These are phyloP conservation scores for Sula dactylatra DNA, from an alignment of 2,113 vertebrate species.

Conservation along the genomic window DNA sequence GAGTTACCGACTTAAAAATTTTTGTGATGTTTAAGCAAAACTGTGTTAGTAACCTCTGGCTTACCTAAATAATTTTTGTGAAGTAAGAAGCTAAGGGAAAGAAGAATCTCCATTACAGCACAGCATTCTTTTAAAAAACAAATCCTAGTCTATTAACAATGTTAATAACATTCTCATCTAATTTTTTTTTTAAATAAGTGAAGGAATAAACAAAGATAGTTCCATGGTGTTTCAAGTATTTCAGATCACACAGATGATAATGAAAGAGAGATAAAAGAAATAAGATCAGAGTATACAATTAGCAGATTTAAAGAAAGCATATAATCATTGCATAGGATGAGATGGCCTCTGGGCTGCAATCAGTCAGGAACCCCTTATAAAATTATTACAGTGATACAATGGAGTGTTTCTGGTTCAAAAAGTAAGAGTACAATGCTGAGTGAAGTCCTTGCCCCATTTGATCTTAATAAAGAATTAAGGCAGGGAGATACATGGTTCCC, in stretches of 20 bases:
- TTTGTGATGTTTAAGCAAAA: background rate
- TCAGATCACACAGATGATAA: background rate
- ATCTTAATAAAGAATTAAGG: background rate
- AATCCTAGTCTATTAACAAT: background rate
- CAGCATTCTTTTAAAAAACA: background rate
- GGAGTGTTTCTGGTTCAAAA: background rate
- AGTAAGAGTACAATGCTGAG: background rate
- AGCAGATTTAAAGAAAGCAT: background rate
- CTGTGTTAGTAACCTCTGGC: background rate
- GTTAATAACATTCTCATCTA: background rate
- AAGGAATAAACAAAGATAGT: background rate
- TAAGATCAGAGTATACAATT: background rate
- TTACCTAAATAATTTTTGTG: background rate
- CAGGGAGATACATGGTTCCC: background rate
- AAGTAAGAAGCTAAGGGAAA: background rate
- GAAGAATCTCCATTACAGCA: background rate
- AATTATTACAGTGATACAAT: background rate
- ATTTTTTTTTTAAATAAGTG: background rate
- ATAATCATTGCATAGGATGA: background rate
- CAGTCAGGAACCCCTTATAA: background rate
- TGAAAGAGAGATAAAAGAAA: background rate
- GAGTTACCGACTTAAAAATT: background rate
- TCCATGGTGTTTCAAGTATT: background rate
- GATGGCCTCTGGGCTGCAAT: background rate
- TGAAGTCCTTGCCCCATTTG: background rate